Evolutionary conservation across 2,797 vertebrate species (phyloP), one percentile per base, ranked within the genome.

Genomic region (Toxotes lorentzi): DNA sequence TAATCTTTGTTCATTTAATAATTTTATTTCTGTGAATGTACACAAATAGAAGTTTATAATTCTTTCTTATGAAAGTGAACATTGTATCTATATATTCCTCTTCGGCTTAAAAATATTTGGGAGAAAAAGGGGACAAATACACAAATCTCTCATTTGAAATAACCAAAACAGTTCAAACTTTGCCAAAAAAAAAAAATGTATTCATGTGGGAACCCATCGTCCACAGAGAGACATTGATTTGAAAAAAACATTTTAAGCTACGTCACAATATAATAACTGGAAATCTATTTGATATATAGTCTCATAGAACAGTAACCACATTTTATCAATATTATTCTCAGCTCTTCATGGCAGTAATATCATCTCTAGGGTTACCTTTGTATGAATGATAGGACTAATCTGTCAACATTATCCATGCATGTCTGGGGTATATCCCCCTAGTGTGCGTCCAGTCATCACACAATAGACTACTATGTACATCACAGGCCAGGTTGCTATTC

Each of bases 401-500:
- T 64, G 63, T 70, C 64, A 59, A 62, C 63, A 86, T 89, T 87
- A 82, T 79, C 58, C 77, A 61, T 72, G 48, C 79, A 79, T 82
- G 80, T 90, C 89, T 43, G 30, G 78, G 76, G 82, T 67, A 86
- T 81, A 71, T 84, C 79, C 75, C 72, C 78, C 54, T 65, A 23
- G 67, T 72, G 82, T 73, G 72, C 66, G 47, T 83, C 79, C 84
- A 84, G 68, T 53, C 65, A 35, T 63, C 70, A 83, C 53, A 89
- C 86, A 90, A 88, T 87, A 70, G 79, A 43, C 75, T 21, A 61
- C 78, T 75, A 62, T 90, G 76, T 71, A 73, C 74, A 60, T 67
- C 70, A 63, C 70, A 66, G 51, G 80, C 59, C 84, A 81, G 78
- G 72, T 82, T 86, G 81, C 83, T 86, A 76, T 86, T 89, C 79